Base-by-base conservation (phyloP, 1,140 invertebrate species). In the Solen grandis region DNA sequence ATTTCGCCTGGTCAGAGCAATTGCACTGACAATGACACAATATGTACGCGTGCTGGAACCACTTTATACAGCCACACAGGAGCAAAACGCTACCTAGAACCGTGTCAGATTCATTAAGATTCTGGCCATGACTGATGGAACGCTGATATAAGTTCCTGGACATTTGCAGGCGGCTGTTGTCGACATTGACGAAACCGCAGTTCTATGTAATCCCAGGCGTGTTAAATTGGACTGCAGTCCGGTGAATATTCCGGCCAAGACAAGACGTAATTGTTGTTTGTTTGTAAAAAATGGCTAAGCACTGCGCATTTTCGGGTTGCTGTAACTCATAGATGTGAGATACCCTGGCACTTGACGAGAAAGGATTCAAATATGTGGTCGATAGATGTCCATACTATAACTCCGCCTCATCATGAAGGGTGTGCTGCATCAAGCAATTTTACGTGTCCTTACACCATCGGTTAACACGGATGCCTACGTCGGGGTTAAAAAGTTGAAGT, bases 331-430 rank as follows among this genome's bases (percentile, higher is more conserved):
- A 8, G 57, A 25, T 59, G 57, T 59, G 57, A 59, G 57, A 16
- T 59, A 59, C 5, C 57, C 35, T 59, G 57, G 57, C 57, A 59
- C 1, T 31, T 31, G 57, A 59, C 57, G 25, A 59, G 22, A 31
- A 22, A 27, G 41, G 66, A 52, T 31, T 59, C 35, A 59, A 59
- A 59, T 4, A 4, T 59, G 19, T 59, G 25, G 57, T 59, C 35
- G 13, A 25, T 59, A 3, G 57, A 3, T 59, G 57, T 31, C 57
- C 57, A 27, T 25, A 59, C 57, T 31, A 59, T 59, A 59, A 59
- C 22, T 59, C 57, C 57, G 25, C 57, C 57, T 31, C 57, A 27
- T 19, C 22, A 31, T 59, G 35, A 29, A 13, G 57, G n/a, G 29
- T 59, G 57, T 59, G 13, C 52, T 55, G 5, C 52, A 55, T n/a